Evolutionary conservation across 1,140 invertebrate species (phyloP).

Genomic region (Cyrtorhinus lividipennis): DNA sequence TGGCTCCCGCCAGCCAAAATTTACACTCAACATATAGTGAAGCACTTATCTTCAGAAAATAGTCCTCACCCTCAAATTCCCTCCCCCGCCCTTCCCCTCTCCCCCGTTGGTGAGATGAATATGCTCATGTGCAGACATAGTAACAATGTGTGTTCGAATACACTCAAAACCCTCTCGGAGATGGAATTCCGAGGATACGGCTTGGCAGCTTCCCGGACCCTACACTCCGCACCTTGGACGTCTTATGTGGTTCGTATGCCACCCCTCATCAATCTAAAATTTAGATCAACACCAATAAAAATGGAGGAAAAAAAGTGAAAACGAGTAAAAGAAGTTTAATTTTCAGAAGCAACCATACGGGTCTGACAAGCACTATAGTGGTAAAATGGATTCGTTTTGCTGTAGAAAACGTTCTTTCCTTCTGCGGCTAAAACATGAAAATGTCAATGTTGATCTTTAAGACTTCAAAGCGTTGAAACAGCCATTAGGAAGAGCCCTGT

Average conservation of each 20-base stretch:
- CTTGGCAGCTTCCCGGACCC: constrained; percentile 3
- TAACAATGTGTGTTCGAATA: constrained; percentile 8
- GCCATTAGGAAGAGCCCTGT: no score
- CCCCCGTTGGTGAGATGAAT: constrained; percentile 4
- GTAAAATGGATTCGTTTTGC: no score
- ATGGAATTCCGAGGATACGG: background rate
- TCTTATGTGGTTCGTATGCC: constrained; percentile 12
- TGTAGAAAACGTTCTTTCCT: no score
- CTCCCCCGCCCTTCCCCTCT: background rate
- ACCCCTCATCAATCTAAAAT: constrained; percentile 14
- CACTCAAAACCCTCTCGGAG: constrained; percentile 6
- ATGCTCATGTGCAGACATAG: constrained; percentile 8
- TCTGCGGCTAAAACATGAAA: no score
- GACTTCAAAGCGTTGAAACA: no score
- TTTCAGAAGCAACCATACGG: background rate
- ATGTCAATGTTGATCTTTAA: no score
- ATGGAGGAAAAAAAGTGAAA: no score
- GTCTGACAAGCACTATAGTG: background rate
- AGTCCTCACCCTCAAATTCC: no score
- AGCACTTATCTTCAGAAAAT: no score
- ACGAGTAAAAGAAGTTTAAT: background rate
- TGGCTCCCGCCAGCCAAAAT: no score
- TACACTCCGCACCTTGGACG: constrained; percentile 1
- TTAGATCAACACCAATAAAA: constrained; percentile 7
- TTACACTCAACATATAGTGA: no score